Conservation (phyloP, 2,113 vertebrate species). For the Scalopus aquaticus region DNA sequence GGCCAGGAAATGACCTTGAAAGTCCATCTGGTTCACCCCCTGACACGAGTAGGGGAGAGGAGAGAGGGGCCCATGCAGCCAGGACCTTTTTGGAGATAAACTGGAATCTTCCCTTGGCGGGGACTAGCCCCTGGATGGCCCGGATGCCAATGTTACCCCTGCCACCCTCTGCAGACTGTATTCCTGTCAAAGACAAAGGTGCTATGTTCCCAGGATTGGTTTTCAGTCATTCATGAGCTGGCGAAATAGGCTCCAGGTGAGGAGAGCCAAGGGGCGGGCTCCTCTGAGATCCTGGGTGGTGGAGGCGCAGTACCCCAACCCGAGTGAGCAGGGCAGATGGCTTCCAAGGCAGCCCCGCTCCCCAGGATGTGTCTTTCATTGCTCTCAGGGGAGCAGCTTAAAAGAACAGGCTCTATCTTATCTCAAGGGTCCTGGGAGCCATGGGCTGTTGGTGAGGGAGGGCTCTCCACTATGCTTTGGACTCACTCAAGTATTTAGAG, state of each 20-base stretch:
- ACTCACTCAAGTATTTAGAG: neutral
- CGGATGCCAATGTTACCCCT: neutral
- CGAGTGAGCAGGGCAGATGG: neutral
- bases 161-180: neutral
- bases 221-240: neutral
- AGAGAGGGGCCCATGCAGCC: neutral
- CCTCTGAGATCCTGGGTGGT: neutral
- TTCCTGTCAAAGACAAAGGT: neutral
- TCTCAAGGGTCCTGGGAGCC: neutral
- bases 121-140: neutral
- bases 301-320: neutral
- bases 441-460: neutral
- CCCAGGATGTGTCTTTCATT: neutral
- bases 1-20: constrained; percentile 2
- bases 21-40: neutral
- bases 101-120: neutral
- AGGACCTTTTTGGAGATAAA: neutral
- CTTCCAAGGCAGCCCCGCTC: neutral
- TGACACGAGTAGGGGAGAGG: neutral
- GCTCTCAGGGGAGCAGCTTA: neutral
- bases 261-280: neutral
- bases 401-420: neutral
- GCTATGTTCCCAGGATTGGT: neutral
- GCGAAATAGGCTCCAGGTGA: neutral
- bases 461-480: neutral